These are phyloP conservation scores for Carduelis carduelis DNA, from an alignment of 2,797 vertebrate species.

Conservation along the genomic window DNA sequence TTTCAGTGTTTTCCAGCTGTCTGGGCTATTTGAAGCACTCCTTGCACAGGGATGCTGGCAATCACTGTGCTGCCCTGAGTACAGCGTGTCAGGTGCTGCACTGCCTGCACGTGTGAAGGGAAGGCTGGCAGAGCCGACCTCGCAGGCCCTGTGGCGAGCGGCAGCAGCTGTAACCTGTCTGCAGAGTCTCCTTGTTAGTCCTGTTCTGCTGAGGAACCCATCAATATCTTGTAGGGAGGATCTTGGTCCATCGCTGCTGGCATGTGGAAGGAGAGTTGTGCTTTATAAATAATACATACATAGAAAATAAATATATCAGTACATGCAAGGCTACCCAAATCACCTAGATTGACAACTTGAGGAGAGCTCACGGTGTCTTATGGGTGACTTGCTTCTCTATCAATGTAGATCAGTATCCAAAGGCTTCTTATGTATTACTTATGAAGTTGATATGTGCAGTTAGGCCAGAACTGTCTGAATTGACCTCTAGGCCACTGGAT, in stretches of 20 bases:
- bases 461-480: slow-evolving; percentile 17
- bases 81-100: background rate
- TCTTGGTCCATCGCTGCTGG: slow-evolving; percentile 52
- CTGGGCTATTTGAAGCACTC: background rate
- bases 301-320: slow-evolving; percentile 61
- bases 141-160: slow-evolving; percentile 44
- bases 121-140: background rate
- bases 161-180: slow-evolving; percentile 11
- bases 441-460: background rate
- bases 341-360: slow-evolving; percentile 51
- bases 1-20: background rate
- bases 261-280: slow-evolving; percentile 40
- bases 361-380: background rate
- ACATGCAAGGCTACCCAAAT: slow-evolving; percentile 59
- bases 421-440: slow-evolving; percentile 41
- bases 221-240: slow-evolving; percentile 39
- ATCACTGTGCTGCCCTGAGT: background rate
- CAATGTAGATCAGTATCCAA: slow-evolving; percentile 43
- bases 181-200: slow-evolving; percentile 49
- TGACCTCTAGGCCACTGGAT: slow-evolving; percentile 48
- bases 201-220: slow-evolving; percentile 46
- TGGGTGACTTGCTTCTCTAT: slow-evolving; percentile 52
- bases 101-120: background rate
- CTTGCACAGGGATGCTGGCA: background rate
- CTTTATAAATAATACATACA: slow-evolving; percentile 70